Evolutionary conservation across 2,888 invertebrate species (phyloP).

Genomic region (Chironomus tentans): DNA sequence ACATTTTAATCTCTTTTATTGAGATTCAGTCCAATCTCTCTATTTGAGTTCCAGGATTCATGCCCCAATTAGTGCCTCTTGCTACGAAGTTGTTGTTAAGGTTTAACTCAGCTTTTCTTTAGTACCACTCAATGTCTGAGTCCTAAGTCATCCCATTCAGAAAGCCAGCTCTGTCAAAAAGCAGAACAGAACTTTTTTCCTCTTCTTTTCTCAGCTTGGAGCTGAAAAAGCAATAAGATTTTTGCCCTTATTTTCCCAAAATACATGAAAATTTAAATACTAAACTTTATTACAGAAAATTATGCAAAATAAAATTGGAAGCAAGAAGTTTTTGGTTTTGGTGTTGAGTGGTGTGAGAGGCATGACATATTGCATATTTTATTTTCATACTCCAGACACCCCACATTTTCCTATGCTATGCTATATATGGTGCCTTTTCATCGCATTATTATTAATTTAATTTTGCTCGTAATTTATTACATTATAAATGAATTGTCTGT

Average conservation of each 20-base stretch:
- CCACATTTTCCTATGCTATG: neutral
- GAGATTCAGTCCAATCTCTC: too few species aligned
- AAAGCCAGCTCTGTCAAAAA: too few species aligned
- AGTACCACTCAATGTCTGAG: too few species aligned
- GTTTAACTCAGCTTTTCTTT: too few species aligned
- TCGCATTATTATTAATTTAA: slow-evolving; percentile 13
- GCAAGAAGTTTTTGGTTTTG: neutral
- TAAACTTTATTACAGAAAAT: neutral
- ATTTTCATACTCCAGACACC: neutral
- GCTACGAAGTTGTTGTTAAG: too few species aligned
- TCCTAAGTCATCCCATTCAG: too few species aligned
- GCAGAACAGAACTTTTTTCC: too few species aligned
- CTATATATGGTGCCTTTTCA: neutral
- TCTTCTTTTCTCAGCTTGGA: neutral
- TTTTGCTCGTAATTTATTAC: slow-evolving; percentile 17
- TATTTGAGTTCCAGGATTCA: too few species aligned
- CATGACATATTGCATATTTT: slow-evolving; percentile 16
- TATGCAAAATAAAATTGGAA: neutral
- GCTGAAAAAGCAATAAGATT: neutral
- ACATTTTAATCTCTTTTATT: too few species aligned
- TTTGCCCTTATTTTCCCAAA: neutral
- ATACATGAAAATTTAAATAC: neutral
- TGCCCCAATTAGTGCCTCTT: too few species aligned
- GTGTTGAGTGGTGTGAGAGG: neutral
- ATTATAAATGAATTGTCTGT: slow-evolving; percentile 14